Evolutionary conservation across 2,797 vertebrate genomes (phyloP).

Genomic region (Epinephelus awoara): DNA sequence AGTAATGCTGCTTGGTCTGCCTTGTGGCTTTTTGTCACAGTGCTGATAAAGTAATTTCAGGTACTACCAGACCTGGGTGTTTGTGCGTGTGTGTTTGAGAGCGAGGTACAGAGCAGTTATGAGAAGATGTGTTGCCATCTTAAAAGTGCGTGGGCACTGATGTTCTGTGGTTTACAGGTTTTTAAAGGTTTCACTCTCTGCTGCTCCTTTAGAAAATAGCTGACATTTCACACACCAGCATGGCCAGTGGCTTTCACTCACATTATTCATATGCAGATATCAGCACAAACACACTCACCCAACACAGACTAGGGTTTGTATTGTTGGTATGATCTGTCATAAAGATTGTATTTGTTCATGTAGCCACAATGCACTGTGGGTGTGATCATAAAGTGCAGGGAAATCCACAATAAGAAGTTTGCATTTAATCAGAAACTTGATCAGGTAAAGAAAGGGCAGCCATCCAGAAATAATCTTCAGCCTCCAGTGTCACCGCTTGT

Average conservation of each 20-base stretch:
- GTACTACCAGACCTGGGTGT: conserved; percentile 50
- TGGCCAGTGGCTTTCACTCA: conserved; percentile 25
- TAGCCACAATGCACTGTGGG: neutral
- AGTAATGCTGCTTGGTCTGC: conserved; percentile 41
- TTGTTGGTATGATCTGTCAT: neutral
- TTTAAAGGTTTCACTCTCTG: conserved; percentile 64
- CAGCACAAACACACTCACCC: conserved; percentile 18
- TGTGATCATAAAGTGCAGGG: neutral
- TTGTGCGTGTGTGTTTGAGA: conserved; percentile 10
- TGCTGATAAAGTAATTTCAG: conserved; percentile 74
- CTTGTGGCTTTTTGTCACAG: conserved; percentile 66
- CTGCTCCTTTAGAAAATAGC: conserved; percentile 52
- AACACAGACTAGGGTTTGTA: neutral
- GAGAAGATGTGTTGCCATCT: conserved; percentile 59
- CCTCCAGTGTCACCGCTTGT: conserved; percentile 13
- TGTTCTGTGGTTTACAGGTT: conserved; percentile 71
- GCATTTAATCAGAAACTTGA: conserved; percentile 10
- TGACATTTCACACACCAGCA: conserved; percentile 63
- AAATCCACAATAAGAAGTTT: neutral
- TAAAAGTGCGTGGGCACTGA: conserved; percentile 56
- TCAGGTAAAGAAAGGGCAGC: conserved; percentile 17
- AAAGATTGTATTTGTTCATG: neutral
- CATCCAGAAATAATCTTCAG: conserved; percentile 4
- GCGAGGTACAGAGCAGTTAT: conserved; percentile 45
- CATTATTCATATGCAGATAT: conserved; percentile 24